phyloP scores from a whole-genome alignment of 1,140 invertebrate species.

The Eriocheir sinensis region DNA sequence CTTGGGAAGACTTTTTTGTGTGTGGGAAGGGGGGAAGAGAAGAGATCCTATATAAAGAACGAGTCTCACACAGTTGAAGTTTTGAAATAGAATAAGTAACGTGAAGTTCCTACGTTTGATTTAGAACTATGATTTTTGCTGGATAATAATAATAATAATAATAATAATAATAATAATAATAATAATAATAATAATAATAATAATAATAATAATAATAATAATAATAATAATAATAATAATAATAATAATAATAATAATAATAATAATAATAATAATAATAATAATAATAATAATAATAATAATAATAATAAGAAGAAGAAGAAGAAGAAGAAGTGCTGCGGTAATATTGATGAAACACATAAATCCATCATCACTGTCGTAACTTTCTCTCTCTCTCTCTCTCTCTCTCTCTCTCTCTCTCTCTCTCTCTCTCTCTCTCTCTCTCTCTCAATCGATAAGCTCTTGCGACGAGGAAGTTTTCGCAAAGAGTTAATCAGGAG shows the following conservation, averaged over 20 bases:
- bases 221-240: constrained; percentile 28
- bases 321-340: no score
- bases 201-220: constrained; percentile 28
- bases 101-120: no score
- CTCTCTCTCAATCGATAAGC: no score
- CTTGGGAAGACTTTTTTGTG: no score
- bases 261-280: constrained; percentile 34
- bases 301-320: not conserved
- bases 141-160: no score
- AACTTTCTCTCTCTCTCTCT: not conserved
- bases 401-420: no score
- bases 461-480: no score
- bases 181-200: constrained; percentile 7
- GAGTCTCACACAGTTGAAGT: no score
- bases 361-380: no score
- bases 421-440: not conserved
- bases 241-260: constrained; percentile 28
- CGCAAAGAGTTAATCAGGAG: not conserved
- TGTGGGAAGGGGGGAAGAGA: not conserved
- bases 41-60: not conserved
- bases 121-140: no score
- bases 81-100: no score
- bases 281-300: not conserved
- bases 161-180: not conserved
- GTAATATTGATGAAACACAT: no score